A percentile compares a stretch with the other conserved stretches of the same genome.
These are phyloP conservation scores for Ceuthmochares aereus DNA, from an alignment of 2,113 vertebrate species.

Conservation along the genomic window DNA sequence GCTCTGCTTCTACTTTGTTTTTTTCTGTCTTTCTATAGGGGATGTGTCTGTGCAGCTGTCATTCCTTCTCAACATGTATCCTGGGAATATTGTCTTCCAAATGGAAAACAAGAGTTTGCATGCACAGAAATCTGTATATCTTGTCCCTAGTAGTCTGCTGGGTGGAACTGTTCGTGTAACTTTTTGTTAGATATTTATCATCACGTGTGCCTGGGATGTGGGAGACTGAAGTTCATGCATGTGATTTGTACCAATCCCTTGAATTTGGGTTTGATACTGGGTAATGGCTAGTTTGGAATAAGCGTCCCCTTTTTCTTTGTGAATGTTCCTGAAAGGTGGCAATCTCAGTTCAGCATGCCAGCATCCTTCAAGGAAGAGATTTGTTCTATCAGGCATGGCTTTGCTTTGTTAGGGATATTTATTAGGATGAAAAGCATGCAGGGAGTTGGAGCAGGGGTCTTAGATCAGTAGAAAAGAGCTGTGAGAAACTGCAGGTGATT, in stretches of 20 bases:
- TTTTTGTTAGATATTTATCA: neutral
- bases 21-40: neutral
- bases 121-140: neutral
- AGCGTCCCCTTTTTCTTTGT: neutral
- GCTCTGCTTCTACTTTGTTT: neutral
- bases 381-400: neutral
- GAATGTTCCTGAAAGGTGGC: neutral
- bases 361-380: neutral
- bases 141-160: neutral
- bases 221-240: accelerated
- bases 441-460: neutral
- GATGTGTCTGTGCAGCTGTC: neutral
- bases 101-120: neutral
- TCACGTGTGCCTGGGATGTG: accelerated
- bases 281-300: neutral
- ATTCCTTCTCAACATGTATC: neutral
- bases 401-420: neutral
- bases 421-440: neutral
- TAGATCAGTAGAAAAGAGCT: neutral
- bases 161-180: neutral
- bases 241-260: neutral
- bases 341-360: neutral
- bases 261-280: accelerated
- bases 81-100: neutral
- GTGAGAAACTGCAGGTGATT: neutral